Percentiles rank a stretch among this genome's conserved stretches.
These are phyloP conservation scores for Sebastes iracundus DNA, from an alignment of 2,797 vertebrate genomes.

Conservation along the genomic window DNA sequence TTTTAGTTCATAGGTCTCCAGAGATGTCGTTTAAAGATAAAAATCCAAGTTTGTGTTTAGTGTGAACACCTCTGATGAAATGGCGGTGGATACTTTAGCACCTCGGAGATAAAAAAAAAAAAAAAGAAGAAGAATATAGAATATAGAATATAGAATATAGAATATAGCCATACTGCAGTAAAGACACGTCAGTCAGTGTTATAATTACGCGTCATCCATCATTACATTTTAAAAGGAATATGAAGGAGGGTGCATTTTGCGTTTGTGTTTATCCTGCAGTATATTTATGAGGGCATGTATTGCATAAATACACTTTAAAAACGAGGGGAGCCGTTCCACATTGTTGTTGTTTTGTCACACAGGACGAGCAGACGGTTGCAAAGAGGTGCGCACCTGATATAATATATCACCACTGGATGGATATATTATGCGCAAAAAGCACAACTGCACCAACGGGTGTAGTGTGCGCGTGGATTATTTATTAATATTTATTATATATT, in stretches of 20 bases:
- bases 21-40: not conserved
- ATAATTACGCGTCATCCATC: not conserved
- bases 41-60: not conserved
- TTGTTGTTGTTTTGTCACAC: constrained; percentile 64
- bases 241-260: not conserved
- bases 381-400: not conserved
- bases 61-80: not conserved
- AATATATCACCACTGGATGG: not conserved
- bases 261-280: constrained; percentile 11
- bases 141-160: no score
- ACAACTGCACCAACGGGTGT: not conserved
- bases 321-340: constrained; percentile 19
- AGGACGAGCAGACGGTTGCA: constrained; percentile 33
- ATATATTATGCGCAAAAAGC: not conserved
- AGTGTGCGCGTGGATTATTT: not conserved
- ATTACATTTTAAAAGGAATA: not conserved
- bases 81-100: not conserved
- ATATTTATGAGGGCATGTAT: constrained; percentile 51
- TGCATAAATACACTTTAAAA: constrained; percentile 26
- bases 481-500: not conserved
- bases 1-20: not conserved
- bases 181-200: not conserved
- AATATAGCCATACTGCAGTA: not conserved
- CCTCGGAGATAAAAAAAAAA: not conserved
- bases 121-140: no score